Evolutionary conservation across 1,140 invertebrate species (phyloP), one percentile per base, ranked within the genome.

Genomic region (Acromyrmex heyeri): DNA sequence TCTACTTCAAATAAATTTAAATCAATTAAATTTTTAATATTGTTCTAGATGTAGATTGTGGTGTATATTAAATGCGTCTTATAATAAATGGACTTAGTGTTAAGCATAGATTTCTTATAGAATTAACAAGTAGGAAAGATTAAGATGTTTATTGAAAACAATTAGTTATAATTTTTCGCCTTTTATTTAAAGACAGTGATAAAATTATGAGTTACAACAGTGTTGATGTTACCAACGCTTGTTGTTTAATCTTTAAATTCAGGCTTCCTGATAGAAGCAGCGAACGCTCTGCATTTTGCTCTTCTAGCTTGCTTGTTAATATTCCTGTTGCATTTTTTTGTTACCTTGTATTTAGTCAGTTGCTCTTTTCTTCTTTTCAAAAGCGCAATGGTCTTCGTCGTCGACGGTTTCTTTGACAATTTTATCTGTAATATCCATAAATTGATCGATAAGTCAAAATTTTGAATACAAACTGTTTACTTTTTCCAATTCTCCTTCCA

Each of bases 301-400:
- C 24, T 24, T 1, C 24, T 24, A 24, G 24, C 24, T 24, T 24
- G 0, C 24, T 24, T 24, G 24, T 24, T 24, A 24, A 1, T 1
- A 24, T 24, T 24, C 24, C 24, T 24, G 24, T 24, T 24, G 24
- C 24, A 24, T 24, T 24, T 24, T 24, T 24, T 24, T 24, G 93
- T 94, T 89, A 96, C 96, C 91, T 97, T 97, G 3, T 96, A 93
- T 59, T 96, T 95, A 0, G 94, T 93, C 38, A 96, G 95, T 21
- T 95, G 95, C 61, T 95, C 96, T 8, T 92, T 94, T 48, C 96
- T 95, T 75, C 92, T 95, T 62, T 95, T 95, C 21, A 95, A 94
- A 12, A 96, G 93, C 73, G 95, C 95, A 61, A 96, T 92, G 0
- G 95, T 95, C 67, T 95, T 95, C n/a, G 96, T 91, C 77, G 95